Conservation (phyloP, 2,797 vertebrate species). For the Oreonectes daqikongensis region DNA sequence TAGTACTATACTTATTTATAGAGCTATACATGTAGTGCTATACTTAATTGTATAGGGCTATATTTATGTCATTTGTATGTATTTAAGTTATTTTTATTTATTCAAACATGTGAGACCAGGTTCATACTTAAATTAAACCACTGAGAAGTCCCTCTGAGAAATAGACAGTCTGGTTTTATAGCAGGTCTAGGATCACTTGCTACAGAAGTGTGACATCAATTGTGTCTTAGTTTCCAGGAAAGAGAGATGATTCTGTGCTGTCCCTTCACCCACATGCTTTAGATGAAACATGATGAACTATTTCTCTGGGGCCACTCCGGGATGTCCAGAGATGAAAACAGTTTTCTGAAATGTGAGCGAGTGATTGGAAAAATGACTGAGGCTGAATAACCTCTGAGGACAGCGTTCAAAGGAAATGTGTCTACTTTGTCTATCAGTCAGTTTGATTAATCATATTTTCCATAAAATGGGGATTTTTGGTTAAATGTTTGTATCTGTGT, state of each 20-base stretch:
- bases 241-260: conserved; percentile 45
- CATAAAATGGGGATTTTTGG: conserved; percentile 24
- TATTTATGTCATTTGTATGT: not conserved
- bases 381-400: conserved; percentile 9
- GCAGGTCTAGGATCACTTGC: conserved; percentile 33
- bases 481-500: not conserved
- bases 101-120: not conserved
- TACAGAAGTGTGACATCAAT: conserved; percentile 55
- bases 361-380: conserved; percentile 16
- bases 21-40: too few species aligned
- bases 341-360: conserved; percentile 27
- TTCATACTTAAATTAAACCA: not conserved
- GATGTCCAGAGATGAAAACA: conserved; percentile 38
- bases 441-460: conserved; percentile 36
- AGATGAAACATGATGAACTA: conserved; percentile 51
- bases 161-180: conserved; percentile 31
- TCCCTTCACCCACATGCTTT: conserved; percentile 52
- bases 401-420: conserved; percentile 30
- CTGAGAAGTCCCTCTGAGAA: not conserved
- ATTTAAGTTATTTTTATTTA: not conserved
- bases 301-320: conserved; percentile 46
- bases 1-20: too few species aligned
- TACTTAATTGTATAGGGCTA: too few species aligned
- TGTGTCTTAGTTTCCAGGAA: conserved; percentile 53
- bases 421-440: conserved; percentile 26